Conservation (phyloP, 2,113 vertebrate genomes). For the Fukomys damarensis region DNA sequence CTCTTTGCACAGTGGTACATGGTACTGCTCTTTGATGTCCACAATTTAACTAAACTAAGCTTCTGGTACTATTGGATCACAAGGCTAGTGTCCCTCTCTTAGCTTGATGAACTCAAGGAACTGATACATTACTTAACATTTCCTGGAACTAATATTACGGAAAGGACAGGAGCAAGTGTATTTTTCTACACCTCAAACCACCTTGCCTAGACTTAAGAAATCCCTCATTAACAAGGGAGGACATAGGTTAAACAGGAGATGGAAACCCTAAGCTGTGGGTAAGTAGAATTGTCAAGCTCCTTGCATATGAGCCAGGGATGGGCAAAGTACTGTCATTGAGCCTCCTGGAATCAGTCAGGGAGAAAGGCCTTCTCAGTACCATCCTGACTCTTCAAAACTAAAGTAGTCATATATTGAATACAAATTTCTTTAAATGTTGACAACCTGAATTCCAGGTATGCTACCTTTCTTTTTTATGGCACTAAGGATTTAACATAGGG, state of each 20-base stretch:
- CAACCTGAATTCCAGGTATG: not conserved
- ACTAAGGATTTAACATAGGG: not conserved
- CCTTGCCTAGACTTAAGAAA: not conserved
- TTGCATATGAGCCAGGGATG: not conserved
- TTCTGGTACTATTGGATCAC: too few species aligned
- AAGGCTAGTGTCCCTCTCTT: not conserved
- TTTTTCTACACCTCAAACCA: not conserved
- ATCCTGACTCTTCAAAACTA: not conserved
- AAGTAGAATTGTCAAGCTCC: not conserved
- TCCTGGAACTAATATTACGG: not conserved
- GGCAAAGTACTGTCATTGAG: accelerated
- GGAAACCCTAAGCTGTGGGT: accelerated
- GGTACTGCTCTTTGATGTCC: not conserved
- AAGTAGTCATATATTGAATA: not conserved
- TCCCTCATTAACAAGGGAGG: not conserved
- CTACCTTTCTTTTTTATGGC: not conserved
- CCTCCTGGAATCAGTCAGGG: not conserved
- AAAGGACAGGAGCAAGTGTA: accelerated
- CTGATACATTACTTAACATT: not conserved
- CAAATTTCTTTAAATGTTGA: not conserved
- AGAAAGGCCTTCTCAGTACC: not conserved
- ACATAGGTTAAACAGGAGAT: not conserved
- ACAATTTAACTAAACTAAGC: not conserved
- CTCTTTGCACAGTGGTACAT: accelerated
- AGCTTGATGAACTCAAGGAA: not conserved